phyloP scores from a whole-genome alignment of 2,113 vertebrate genomes.

The Gasterosteus aculeatus region DNA sequence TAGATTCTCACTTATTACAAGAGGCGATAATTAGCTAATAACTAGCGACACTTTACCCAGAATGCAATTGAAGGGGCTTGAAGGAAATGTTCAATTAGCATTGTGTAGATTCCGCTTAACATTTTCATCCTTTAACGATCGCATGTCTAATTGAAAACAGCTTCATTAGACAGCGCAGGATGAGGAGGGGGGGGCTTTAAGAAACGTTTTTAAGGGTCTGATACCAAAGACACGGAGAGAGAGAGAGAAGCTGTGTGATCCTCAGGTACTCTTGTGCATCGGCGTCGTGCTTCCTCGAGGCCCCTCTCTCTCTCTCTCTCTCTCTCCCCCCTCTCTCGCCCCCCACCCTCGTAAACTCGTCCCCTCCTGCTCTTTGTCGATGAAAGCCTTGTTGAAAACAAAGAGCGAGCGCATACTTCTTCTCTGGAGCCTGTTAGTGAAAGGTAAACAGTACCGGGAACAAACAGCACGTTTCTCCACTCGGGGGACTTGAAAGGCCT shows the following conservation, averaged over 20 bases:
- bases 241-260: not conserved
- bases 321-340: slow-evolving; percentile 9
- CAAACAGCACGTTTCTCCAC: slow-evolving; percentile 28
- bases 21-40: slow-evolving; percentile 49
- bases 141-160: not conserved
- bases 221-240: not conserved
- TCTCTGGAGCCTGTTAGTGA: slow-evolving; percentile 32
- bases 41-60: slow-evolving; percentile 18
- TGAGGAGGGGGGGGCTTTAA: not conserved
- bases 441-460: slow-evolving; percentile 40
- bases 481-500: slow-evolving; percentile 36
- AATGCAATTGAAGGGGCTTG: slow-evolving; percentile 17
- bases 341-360: slow-evolving; percentile 26
- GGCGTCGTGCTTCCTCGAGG: slow-evolving; percentile 5
- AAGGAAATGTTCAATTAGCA: slow-evolving; percentile 39
- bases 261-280: not conserved
- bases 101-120: slow-evolving; percentile 20
- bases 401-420: slow-evolving; percentile 35
- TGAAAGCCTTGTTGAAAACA: slow-evolving; percentile 51
- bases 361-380: slow-evolving; percentile 32
- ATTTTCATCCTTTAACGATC: not conserved
- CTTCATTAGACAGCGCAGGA: not conserved
- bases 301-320: slow-evolving; percentile 20
- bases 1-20: slow-evolving; percentile 49
- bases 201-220: no score